A percentile compares a stretch with the other conserved stretches of the same genome.
These are phyloP conservation scores for Endomychus coccineus DNA, from an alignment of 2,888 invertebrate genomes.

Conservation along the genomic window DNA sequence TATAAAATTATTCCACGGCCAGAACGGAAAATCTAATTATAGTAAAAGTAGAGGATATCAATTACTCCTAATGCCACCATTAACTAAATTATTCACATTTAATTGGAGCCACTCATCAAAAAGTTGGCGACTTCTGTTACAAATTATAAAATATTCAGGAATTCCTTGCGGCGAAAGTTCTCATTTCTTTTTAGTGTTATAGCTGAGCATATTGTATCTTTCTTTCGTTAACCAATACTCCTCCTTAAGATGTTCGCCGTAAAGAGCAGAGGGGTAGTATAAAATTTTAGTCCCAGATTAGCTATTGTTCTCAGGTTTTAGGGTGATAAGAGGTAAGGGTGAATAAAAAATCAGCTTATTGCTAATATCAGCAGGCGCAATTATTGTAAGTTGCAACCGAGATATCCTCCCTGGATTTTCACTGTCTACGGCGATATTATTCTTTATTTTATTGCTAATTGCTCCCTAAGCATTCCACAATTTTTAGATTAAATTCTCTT, in stretches of 20 bases:
- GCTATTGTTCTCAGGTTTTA: conserved; percentile 41
- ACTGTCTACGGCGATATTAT: conserved; percentile 34
- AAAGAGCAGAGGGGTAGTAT: conserved; percentile 22
- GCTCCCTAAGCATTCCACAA: conserved; percentile 26
- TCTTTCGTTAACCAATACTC: conserved; percentile 28
- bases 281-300: conserved; percentile 36
- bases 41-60: conserved; percentile 37
- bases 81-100: conserved; percentile 45
- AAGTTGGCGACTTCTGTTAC: conserved; percentile 45
- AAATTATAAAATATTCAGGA: conserved; percentile 43
- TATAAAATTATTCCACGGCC: no score
- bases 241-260: conserved; percentile 28
- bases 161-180: conserved; percentile 37
- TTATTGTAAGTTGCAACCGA: conserved; percentile 40
- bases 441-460: conserved; percentile 41
- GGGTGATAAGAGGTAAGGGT: conserved; percentile 44
- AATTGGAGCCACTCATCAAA: conserved; percentile 44
- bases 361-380: conserved; percentile 45
- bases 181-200: conserved; percentile 45
- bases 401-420: conserved; percentile 31
- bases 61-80: conserved; percentile 43
- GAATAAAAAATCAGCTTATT: conserved; percentile 49
- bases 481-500: conserved; percentile 8
- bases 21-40: conserved; percentile 37
- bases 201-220: conserved; percentile 37